Evolutionary conservation across 2,888 invertebrate genomes (phyloP).

Genomic region (Drepanosiphum platanoidis): DNA sequence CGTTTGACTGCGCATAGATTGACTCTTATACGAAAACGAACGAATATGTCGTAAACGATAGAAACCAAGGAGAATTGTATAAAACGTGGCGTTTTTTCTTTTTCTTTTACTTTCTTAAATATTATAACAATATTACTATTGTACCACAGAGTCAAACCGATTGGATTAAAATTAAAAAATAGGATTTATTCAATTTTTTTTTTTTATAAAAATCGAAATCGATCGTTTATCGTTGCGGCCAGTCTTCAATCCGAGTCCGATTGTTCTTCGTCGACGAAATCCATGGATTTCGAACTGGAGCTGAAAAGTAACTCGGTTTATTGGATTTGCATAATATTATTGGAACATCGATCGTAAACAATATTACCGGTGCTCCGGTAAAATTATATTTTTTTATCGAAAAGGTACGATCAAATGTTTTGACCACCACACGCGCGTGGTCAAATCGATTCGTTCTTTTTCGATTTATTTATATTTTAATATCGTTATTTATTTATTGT

Average conservation of each 20-base stretch:
- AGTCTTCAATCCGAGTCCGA: constrained; percentile 52
- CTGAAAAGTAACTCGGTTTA: constrained; percentile 1
- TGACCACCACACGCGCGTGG: not conserved
- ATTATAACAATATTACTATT: not conserved
- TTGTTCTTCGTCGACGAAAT: constrained; percentile 51
- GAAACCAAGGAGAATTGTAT: constrained; percentile 17
- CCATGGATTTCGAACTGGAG: constrained; percentile 57
- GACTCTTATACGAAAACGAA: constrained; percentile 24
- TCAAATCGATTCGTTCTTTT: too few species aligned
- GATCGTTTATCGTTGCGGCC: not conserved
- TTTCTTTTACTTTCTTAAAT: not conserved
- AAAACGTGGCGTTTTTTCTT: not conserved
- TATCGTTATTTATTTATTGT: not conserved
- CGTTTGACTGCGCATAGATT: constrained; percentile 21
- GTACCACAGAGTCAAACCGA: not conserved
- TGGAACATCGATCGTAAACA: not conserved
- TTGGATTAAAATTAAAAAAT: not conserved
- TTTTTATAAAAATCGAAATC: constrained; percentile 1
- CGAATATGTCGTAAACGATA: not conserved
- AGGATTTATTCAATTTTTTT: constrained; percentile 35
- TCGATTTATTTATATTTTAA: too few species aligned
- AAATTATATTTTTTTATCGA: too few species aligned
- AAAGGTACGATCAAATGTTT: too few species aligned
- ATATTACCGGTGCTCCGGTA: too few species aligned
- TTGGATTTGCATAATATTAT: not conserved